These are phyloP conservation scores for Lasioglossum malachurum DNA, from an alignment of 2,888 invertebrate species.

Conservation along the genomic window DNA sequence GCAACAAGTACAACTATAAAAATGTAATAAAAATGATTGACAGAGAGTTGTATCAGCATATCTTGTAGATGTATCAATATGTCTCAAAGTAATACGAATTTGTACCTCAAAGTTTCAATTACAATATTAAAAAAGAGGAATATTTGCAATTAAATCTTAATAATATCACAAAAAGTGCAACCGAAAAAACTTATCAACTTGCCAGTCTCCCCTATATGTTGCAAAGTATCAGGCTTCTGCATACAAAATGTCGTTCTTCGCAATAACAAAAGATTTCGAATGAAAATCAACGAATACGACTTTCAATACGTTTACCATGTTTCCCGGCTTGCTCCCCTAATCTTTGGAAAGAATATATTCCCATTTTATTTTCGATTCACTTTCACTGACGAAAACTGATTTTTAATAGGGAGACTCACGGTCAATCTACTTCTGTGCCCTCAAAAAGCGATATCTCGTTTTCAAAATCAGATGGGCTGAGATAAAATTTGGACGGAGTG, in stretches of 20 bases:
- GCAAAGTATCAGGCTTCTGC: background rate
- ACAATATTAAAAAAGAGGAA: background rate
- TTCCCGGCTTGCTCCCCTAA: background rate
- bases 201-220: constrained; percentile 5
- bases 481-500: background rate
- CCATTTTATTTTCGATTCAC: background rate
- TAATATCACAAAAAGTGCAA: background rate
- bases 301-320: constrained; percentile 15
- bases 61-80: too few species aligned
- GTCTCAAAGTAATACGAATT: background rate
- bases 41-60: background rate
- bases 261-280: background rate
- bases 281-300: background rate
- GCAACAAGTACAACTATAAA: background rate
- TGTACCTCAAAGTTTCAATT: background rate
- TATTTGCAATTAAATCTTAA: background rate
- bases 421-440: background rate
- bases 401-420: background rate
- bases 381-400: background rate
- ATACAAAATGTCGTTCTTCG: background rate
- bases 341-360: background rate
- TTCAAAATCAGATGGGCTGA: background rate
- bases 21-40: background rate
- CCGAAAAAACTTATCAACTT: background rate
- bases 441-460: background rate